Conservation (phyloP, 2,888 invertebrate species). For the Tetanocera ferruginea region DNA sequence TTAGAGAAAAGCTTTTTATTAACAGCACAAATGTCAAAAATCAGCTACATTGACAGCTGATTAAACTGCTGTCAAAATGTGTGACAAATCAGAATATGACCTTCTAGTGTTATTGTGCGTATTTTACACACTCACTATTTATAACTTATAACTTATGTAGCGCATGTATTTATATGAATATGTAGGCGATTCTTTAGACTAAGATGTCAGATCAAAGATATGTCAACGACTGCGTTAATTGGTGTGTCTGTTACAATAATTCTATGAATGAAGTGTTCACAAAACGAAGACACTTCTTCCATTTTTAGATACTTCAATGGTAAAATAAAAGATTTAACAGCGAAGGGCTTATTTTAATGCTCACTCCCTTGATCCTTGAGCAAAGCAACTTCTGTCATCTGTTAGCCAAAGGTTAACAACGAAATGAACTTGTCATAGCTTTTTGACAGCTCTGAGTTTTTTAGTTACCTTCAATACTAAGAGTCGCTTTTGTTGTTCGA, state of each 20-base stretch:
- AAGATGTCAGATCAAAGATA: slow-evolving; percentile 43
- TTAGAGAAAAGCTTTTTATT: background rate
- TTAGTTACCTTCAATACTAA: background rate
- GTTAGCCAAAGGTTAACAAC: slow-evolving; percentile 47
- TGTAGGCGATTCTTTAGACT: background rate
- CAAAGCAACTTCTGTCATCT: background rate
- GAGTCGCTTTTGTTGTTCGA: background rate
- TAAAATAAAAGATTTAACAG: too few species aligned
- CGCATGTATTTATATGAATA: background rate
- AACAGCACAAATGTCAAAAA: background rate
- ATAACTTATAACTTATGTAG: background rate
- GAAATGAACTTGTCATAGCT: slow-evolving; percentile 67
- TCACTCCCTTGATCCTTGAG: too few species aligned
- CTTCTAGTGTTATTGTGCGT: background rate
- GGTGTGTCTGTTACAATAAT: slow-evolving; percentile 46
- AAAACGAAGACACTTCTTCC: background rate
- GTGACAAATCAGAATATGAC: background rate
- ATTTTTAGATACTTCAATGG: background rate
- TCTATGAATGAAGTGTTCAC: slow-evolving; percentile 15
- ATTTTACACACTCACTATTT: background rate
- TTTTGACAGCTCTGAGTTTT: slow-evolving; percentile 57
- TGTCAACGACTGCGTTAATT: slow-evolving; percentile 43
- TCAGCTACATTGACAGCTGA: slow-evolving; percentile 3
- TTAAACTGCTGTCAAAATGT: slow-evolving; percentile 27
- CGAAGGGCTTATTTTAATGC: background rate